Conservation (phyloP, 1,140 invertebrate species). For the Solenopsis invicta region DNA sequence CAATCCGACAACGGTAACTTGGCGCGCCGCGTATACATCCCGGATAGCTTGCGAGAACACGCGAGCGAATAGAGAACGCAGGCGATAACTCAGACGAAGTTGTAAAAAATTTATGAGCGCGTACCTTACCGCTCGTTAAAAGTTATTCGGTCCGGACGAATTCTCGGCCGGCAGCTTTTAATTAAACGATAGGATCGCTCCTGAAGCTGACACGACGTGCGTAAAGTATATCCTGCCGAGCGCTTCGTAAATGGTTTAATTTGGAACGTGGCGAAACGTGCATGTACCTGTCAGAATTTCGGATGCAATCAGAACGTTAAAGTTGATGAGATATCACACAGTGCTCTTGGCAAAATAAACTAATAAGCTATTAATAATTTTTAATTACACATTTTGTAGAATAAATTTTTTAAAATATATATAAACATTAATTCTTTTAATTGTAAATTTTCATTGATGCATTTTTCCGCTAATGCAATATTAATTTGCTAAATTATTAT, state of each 20-base stretch:
- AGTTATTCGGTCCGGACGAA: conserved; percentile 45
- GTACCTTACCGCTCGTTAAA: conserved; percentile 52
- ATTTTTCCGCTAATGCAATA: not conserved
- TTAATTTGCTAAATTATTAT: not conserved
- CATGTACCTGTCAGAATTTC: not conserved
- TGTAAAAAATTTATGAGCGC: conserved; percentile 62
- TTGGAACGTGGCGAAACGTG: conserved; percentile 4
- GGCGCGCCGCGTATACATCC: not conserved
- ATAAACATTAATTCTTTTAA: not conserved
- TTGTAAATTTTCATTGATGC: not conserved
- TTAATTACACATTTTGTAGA: not conserved
- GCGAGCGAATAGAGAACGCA: conserved; percentile 10
- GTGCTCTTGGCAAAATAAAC: not conserved
- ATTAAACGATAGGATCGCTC: conserved; percentile 54
- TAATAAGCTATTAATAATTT: conserved; percentile 2
- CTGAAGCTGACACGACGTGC: conserved; percentile 29
- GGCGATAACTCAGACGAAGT: conserved; percentile 49
- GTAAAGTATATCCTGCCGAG: conserved; percentile 29
- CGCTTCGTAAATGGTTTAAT: conserved; percentile 46
- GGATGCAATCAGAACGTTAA: not conserved
- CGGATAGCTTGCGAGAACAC: not conserved
- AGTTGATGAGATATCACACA: not conserved
- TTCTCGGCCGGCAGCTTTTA: conserved; percentile 50
- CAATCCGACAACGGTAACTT: conserved; percentile 47
- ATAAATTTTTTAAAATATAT: not conserved